Evolutionary conservation across 2,888 invertebrate genomes (phyloP).

Genomic region (Sthenelais limicola): DNA sequence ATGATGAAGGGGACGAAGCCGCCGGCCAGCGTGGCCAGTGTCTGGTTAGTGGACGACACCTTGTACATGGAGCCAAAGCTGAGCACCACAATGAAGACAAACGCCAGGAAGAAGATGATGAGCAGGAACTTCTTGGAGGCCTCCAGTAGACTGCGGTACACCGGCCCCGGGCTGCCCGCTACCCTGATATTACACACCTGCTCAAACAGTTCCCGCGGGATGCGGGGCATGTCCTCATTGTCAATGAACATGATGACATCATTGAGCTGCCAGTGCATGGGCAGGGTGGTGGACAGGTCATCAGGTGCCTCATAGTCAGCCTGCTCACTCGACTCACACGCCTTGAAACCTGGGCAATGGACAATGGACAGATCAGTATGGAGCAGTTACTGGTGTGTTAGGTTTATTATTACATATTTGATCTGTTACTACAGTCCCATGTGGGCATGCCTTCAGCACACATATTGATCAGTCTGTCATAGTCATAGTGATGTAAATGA

Average conservation of each 20-base stretch:
- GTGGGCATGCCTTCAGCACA: no score
- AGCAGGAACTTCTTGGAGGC: slow-evolving; percentile 69
- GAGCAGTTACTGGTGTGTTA: slow-evolving; percentile 57
- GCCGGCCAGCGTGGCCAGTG: slow-evolving; percentile 68
- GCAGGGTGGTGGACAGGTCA: slow-evolving; percentile 45
- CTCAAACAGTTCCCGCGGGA: slow-evolving; percentile 68
- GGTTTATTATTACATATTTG: no score
- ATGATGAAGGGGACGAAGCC: slow-evolving; percentile 55
- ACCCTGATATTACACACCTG: slow-evolving; percentile 67
- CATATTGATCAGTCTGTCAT: no score
- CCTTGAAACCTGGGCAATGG: slow-evolving; percentile 54
- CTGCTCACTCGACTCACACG: slow-evolving; percentile 54
- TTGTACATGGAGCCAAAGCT: slow-evolving; percentile 68
- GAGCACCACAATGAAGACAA: slow-evolving; percentile 71
- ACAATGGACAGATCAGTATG: no score
- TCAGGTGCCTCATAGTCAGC: slow-evolving; percentile 54
- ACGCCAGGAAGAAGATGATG: slow-evolving; percentile 67
- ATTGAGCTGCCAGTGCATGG: slow-evolving; percentile 64
- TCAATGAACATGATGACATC: slow-evolving; percentile 69
- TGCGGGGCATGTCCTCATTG: slow-evolving; percentile 68
- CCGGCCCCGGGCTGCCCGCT: slow-evolving; percentile 69
- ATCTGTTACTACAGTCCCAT: no score
- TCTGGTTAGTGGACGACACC: slow-evolving; percentile 70
- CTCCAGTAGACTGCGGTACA: slow-evolving; percentile 65
- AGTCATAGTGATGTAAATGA: no score